phyloP scores from a whole-genome alignment of 30 jellyfish, hydroid and myxozoan species.

The Cassiopea xamachana region DNA sequence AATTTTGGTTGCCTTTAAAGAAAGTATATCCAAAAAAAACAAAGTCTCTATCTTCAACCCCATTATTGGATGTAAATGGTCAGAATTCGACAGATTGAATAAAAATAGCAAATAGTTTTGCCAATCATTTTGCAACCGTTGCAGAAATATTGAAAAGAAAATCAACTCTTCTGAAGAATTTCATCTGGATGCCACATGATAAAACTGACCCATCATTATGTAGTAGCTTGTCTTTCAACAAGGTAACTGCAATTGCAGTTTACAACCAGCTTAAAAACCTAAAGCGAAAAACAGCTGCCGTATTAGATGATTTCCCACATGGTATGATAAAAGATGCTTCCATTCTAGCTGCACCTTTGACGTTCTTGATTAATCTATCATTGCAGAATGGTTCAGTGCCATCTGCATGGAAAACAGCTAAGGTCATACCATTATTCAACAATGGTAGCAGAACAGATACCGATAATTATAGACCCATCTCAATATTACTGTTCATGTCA shows the following conservation, averaged over 20 bases:
- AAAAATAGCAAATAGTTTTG: conserved; percentile 38
- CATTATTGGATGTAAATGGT: no score
- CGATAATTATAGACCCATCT: no score
- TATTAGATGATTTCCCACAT: conserved; percentile 27
- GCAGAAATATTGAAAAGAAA: conserved; percentile 24
- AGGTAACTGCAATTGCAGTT: conserved; percentile 29
- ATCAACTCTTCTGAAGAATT: background rate
- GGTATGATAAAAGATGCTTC: no score
- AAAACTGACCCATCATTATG: conserved; percentile 19
- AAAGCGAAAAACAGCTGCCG: conserved; percentile 54
- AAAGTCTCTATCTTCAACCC: conserved; percentile 5
- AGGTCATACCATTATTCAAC: conserved; percentile 59
- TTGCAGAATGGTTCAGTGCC: conserved; percentile 65
- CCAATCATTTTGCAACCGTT: conserved; percentile 52
- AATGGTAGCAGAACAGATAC: conserved; percentile 44
- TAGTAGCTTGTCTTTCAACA: conserved; percentile 35
- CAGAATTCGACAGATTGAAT: conserved; percentile 35
- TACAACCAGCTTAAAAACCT: no score
- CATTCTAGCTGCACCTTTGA: no score
- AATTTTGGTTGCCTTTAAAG: conserved; percentile 46
- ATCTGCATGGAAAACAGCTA: conserved; percentile 68
- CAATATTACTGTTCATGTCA: no score
- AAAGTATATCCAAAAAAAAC: conserved; percentile 36
- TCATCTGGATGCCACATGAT: no score
- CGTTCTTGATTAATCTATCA: no score